A percentile compares a stretch with the other conserved stretches of the same genome.
phyloP scores from a whole-genome alignment of 1,140 invertebrate species.

The Anastrepha ludens region DNA sequence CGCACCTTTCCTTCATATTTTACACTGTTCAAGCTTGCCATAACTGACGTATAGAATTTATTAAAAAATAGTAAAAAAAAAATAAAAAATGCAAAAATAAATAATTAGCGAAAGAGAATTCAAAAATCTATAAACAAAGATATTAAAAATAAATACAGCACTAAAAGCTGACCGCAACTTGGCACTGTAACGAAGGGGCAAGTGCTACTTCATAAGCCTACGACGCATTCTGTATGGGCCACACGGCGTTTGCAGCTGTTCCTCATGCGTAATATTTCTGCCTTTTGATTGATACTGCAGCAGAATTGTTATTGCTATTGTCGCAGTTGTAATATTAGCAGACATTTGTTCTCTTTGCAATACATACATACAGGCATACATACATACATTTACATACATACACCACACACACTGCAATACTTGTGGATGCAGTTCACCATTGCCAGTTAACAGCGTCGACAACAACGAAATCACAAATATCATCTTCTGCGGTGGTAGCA shows the following conservation, averaged over 20 bases:
- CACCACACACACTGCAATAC: background rate
- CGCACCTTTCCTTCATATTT: no score
- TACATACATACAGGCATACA: background rate
- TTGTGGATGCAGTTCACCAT: no score
- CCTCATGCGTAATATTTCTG: slow-evolving; percentile 25
- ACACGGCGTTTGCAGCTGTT: slow-evolving; percentile 53
- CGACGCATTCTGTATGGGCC: background rate
- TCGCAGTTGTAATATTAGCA: background rate
- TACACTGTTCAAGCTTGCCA: no score
- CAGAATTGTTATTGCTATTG: slow-evolving; percentile 16
- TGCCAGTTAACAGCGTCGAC: no score
- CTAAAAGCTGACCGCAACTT: slow-evolving; percentile 25
- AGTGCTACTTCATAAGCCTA: background rate
- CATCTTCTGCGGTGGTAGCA: background rate
- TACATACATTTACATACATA: background rate
- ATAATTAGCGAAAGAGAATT: background rate
- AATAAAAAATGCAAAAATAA: background rate
- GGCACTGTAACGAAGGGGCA: background rate
- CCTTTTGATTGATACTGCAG: slow-evolving; percentile 1
- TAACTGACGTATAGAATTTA: no score
- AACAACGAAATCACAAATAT: slow-evolving; percentile 15
- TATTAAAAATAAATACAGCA: slow-evolving; percentile 40
- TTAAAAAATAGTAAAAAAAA: background rate
- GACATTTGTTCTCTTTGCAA: slow-evolving; percentile 26
- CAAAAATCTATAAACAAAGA: background rate